Evolutionary conservation across 2,888 invertebrate genomes (phyloP).

Genomic region (Oegoconia quadripuncta): DNA sequence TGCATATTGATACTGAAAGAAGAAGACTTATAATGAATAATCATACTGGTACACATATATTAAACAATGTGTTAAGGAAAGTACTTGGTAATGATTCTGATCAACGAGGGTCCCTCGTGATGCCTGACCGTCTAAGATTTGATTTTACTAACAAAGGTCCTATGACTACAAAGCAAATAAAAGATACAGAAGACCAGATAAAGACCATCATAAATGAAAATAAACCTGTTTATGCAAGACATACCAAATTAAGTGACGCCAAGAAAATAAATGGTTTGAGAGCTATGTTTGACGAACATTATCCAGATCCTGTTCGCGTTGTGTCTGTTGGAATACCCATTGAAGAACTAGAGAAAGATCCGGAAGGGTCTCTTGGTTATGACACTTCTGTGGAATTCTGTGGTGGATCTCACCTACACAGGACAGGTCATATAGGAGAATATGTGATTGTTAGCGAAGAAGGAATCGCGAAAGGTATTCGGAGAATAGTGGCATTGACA

Average conservation of each 20-base stretch:
- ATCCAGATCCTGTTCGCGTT: conserved; percentile 97
- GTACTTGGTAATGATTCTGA: conserved; percentile 95
- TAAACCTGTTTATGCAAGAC: conserved; percentile 91
- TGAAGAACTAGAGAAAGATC: conserved; percentile 92
- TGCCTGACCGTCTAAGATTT: conserved; percentile 97
- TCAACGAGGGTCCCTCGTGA: conserved; percentile 97
- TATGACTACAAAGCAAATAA: conserved; percentile 92
- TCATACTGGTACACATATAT: conserved; percentile 97
- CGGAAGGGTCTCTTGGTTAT: conserved; percentile 86
- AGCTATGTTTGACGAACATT: conserved; percentile 99
- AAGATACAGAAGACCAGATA: conserved; percentile 89
- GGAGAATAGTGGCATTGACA: conserved; percentile 97
- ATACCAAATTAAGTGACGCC: conserved; percentile 89
- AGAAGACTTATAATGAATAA: conserved; percentile 98
- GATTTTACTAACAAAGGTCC: conserved; percentile 98
- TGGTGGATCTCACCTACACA: conserved; percentile 97
- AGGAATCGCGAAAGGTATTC: conserved; percentile 98
- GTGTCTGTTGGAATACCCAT: conserved; percentile 97
- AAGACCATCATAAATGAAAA: conserved; percentile 87
- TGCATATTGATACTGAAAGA: conserved; percentile 91
- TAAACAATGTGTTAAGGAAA: conserved; percentile 95
- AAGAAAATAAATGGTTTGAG: conserved; percentile 95
- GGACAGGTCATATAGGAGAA: conserved; percentile 95
- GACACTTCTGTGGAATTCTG: conserved; percentile 99
- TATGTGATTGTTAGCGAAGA: conserved; percentile 98